phyloP scores from a whole-genome alignment of 23 tunicate genomes.

The Diplosoma virens region DNA sequence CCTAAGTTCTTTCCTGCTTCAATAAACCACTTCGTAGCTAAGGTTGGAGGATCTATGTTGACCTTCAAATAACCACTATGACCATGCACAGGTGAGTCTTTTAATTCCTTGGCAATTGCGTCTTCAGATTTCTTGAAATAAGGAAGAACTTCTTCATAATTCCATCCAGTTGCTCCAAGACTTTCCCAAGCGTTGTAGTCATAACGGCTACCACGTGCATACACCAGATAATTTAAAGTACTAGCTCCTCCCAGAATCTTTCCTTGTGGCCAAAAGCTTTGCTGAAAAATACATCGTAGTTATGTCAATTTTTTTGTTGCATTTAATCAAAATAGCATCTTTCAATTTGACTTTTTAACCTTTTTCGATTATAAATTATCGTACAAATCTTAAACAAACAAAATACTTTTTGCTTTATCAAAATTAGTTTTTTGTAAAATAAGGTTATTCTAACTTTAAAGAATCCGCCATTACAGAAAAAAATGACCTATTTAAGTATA shows the following conservation, averaged over 20 bases:
- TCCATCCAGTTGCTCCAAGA: constrained; percentile 65
- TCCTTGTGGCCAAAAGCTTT: constrained; percentile 50
- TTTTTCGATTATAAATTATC: too few species aligned
- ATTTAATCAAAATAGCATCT: too few species aligned
- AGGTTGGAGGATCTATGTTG: constrained; percentile 7
- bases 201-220: constrained; percentile 46
- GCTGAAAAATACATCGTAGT: constrained; percentile 28
- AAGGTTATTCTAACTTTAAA: too few species aligned
- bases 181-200: constrained; percentile 66
- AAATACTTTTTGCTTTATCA: too few species aligned
- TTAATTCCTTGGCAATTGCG: background rate
- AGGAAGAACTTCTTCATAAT: constrained; percentile 45
- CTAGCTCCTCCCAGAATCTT: constrained; percentile 73
- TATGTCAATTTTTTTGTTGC: too few species aligned
- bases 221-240: constrained; percentile 50
- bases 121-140: constrained; percentile 63
- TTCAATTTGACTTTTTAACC: too few species aligned
- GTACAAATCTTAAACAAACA: too few species aligned
- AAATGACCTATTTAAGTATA: too few species aligned
- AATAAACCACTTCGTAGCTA: constrained; percentile 32
- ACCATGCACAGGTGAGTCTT: constrained; percentile 30
- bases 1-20: constrained; percentile 51
- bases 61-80: constrained; percentile 41
- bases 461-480: too few species aligned
- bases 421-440: too few species aligned